Base-by-base conservation (phyloP, 2,888 invertebrate genomes). In the Brachylomia viminalis region DNA sequence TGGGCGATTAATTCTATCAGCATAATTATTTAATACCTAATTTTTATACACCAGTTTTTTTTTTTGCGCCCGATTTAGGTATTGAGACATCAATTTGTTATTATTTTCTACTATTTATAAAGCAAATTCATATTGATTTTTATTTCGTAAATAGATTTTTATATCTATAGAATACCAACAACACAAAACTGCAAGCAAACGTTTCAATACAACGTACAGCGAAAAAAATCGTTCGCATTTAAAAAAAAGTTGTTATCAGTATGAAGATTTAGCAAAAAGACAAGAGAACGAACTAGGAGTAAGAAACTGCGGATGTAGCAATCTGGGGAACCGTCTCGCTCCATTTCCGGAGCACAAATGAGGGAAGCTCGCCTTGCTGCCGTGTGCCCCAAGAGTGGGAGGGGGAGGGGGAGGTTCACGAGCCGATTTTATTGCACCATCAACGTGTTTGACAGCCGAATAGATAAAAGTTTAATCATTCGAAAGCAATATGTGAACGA, bases 321-420 rank as follows among this genome's bases (percentile, higher is more conserved):
- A 88, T 89, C 89, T 88, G 83, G 84, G 62, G 79, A 80, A 80
- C 83, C 82, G 80, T 84, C 86, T 86, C 88, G 84, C 85, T 91
- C 86, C 88, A 91, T 91, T 91, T 91, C 91, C 91, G 88, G 87
- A 45, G 83, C 82, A 83, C 86, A 88, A 89, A 91, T 88, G 88
- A 89, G 84, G 78, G 76, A 76, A 66, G 75, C 69, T 82, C 66
- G 75, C 64, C 72, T 75, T 78, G 64, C 76, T 77, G 72, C 54
- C 67, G 75, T 77, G 58, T 42, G 23, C 65, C 56, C 47, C 33
- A 23, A 27, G 30, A 27, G 61, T 56, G 82, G 82, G 17, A 17
- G 49, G 47, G 23, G 45, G 45, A 47, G 15, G 33, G 47, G 49
- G 45, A 15, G 65, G 8, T 20, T 59, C 67, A 67, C 75, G 70